Evolutionary conservation across 2,888 invertebrate species (phyloP).

Genomic region (Andricus curvator): DNA sequence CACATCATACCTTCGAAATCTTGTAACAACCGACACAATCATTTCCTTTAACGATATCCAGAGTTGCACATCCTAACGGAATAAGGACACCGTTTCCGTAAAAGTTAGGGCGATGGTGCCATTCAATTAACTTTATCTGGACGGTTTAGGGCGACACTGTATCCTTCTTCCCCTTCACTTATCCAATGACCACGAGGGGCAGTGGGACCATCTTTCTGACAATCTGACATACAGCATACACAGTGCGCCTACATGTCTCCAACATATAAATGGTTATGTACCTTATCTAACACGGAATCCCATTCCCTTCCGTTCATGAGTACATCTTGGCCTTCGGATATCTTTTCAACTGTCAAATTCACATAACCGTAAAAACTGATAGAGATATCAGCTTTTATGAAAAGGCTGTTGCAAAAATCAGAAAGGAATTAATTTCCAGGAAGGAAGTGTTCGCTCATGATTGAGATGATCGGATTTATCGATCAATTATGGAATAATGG

Average conservation of each 20-base stretch:
- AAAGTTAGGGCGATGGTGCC: constrained; percentile 54
- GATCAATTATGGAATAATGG: too few species aligned
- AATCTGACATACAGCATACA: constrained; percentile 29
- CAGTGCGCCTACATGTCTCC: constrained; percentile 9
- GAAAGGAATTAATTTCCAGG: neutral
- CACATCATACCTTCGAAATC: too few species aligned
- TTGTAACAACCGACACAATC: too few species aligned
- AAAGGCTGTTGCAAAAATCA: neutral
- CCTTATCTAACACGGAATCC: constrained; percentile 54
- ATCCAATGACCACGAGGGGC: constrained; percentile 30
- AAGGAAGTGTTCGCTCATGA: neutral
- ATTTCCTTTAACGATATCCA: neutral
- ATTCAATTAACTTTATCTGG: constrained; percentile 74
- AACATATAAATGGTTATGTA: constrained; percentile 52
- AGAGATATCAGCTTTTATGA: neutral
- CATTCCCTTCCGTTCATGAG: constrained; percentile 44
- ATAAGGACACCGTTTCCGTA: neutral
- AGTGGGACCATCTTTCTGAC: constrained; percentile 17
- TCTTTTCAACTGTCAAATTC: constrained; percentile 51
- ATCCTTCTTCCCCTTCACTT: constrained; percentile 34
- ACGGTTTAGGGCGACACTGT: constrained; percentile 60
- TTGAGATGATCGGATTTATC: neutral
- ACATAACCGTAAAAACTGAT: constrained; percentile 52
- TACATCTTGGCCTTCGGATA: constrained; percentile 56
- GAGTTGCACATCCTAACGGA: neutral